Evolutionary conservation across 2,888 invertebrate genomes (phyloP).

Genomic region (Thymelicus sylvestris): DNA sequence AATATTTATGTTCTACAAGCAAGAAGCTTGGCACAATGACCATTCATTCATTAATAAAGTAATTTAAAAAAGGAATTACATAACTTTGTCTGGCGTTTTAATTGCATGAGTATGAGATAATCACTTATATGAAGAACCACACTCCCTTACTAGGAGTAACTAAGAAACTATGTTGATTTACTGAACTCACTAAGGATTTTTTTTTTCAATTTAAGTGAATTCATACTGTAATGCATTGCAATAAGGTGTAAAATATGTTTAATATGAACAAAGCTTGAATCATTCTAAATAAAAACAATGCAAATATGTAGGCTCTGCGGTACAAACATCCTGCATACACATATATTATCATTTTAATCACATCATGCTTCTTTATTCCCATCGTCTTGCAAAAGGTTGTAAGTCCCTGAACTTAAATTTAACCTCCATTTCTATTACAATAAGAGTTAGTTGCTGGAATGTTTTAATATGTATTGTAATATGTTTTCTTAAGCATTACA

Average conservation of each 20-base stretch:
- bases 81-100: constrained; percentile 65
- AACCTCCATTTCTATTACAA: constrained; percentile 10
- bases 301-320: constrained; percentile 47
- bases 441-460: constrained; percentile 6
- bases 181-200: constrained; percentile 37
- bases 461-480: neutral
- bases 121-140: constrained; percentile 47
- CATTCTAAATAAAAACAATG: constrained; percentile 44
- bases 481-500: neutral
- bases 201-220: constrained; percentile 32
- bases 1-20: constrained; percentile 21
- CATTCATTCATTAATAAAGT: constrained; percentile 30
- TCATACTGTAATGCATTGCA: constrained; percentile 8
- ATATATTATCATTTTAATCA: constrained; percentile 71
- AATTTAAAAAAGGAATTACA: constrained; percentile 56
- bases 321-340: constrained; percentile 54
- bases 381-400: constrained; percentile 4
- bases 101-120: constrained; percentile 53
- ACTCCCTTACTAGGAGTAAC: constrained; percentile 41
- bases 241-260: constrained; percentile 13
- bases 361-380: constrained; percentile 46
- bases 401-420: constrained; percentile 8
- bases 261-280: constrained; percentile 16
- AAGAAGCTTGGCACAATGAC: constrained; percentile 16
- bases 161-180: constrained; percentile 38